A percentile compares a stretch with the other conserved stretches of the same genome.
These are phyloP conservation scores for Lepas anatifera DNA, from an alignment of 2,888 invertebrate genomes.

Conservation along the genomic window DNA sequence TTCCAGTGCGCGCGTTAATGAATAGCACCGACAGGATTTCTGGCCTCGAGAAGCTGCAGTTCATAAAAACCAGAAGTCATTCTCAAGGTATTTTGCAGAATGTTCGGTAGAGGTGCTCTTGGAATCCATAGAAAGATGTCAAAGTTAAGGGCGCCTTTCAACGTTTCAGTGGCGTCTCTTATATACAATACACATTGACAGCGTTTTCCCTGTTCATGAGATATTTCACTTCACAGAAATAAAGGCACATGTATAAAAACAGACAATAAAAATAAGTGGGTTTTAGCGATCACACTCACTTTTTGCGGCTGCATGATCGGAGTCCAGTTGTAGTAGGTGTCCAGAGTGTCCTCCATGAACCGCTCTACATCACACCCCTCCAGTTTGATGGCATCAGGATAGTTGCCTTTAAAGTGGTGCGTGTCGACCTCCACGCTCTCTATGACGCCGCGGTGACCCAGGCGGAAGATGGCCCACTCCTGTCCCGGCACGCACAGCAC, in stretches of 20 bases:
- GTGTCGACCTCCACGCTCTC: slow-evolving; percentile 42
- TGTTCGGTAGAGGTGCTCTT: no score
- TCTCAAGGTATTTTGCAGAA: no score
- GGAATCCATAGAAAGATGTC: no score
- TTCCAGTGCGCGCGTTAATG: no score
- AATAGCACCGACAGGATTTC: no score
- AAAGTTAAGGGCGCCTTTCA: slow-evolving; percentile 14
- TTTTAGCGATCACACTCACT: no score
- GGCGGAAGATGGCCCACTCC: slow-evolving; percentile 50
- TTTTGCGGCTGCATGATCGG: slow-evolving; percentile 18
- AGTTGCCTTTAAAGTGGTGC: slow-evolving; percentile 51
- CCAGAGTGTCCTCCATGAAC: background rate
- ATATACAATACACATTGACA: background rate
- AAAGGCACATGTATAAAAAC: no score
- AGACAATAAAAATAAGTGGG: no score
- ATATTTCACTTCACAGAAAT: no score
- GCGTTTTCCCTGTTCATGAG: background rate
- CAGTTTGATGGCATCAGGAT: slow-evolving; percentile 40
- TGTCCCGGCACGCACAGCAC: slow-evolving; percentile 45
- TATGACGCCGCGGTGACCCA: slow-evolving; percentile 43
- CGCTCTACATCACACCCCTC: slow-evolving; percentile 14
- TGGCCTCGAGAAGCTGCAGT: no score
- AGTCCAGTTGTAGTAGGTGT: slow-evolving; percentile 14
- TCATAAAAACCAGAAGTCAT: no score
- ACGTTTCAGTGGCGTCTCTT: slow-evolving; percentile 9